phyloP scores from a whole-genome alignment of 2,113 vertebrate species.

The Axis porcinus region DNA sequence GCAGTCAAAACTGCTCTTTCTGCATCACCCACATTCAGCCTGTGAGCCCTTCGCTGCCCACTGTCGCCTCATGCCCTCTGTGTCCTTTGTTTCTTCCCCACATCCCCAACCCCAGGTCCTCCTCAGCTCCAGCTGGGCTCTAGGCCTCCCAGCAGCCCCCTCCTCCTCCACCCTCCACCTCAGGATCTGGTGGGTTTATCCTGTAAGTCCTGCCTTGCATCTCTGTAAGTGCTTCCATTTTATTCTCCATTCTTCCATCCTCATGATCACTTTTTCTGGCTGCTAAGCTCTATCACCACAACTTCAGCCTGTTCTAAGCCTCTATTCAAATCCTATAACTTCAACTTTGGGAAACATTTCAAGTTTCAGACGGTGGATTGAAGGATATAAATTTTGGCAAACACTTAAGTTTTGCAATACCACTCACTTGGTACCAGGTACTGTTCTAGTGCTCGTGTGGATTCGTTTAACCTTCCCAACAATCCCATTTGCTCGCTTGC shows the following conservation, averaged over 20 bases:
- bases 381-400: background rate
- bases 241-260: background rate
- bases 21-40: background rate
- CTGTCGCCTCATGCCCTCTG: background rate
- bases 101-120: background rate
- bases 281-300: background rate
- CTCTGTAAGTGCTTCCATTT: background rate
- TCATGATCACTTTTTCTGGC: background rate
- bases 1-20: background rate
- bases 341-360: background rate
- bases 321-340: background rate
- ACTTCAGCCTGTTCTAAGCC: background rate
- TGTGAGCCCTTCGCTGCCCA: background rate
- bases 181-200: background rate
- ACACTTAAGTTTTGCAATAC: background rate
- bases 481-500: background rate
- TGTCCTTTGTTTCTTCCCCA: background rate
- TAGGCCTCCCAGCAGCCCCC: too few relatives aligned
- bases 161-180: background rate
- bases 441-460: background rate
- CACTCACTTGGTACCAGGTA: background rate
- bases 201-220: background rate
- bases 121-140: background rate
- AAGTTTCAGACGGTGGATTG: background rate
- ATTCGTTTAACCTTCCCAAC: background rate